Conservation (phyloP, 2,113 vertebrate genomes). For the Alouatta palliata region DNA sequence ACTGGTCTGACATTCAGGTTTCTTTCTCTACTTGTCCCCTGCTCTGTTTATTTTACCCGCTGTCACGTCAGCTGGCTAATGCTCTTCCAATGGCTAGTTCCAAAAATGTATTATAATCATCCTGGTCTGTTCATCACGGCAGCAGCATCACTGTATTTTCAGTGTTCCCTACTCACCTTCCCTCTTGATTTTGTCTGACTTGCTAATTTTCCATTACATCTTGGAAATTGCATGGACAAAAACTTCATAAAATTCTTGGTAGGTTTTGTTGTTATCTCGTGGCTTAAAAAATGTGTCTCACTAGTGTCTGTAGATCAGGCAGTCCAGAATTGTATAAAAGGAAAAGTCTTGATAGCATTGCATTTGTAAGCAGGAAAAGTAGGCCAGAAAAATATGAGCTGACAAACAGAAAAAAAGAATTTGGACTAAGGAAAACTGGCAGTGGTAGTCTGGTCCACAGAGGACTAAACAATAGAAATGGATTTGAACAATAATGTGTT, state of each 20-base stretch:
- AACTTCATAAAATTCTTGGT: neutral
- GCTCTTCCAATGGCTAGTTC: neutral
- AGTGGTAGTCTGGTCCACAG: neutral
- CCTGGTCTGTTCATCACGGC: neutral
- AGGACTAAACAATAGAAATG: neutral
- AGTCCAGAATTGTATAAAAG: neutral
- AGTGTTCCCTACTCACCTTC: neutral
- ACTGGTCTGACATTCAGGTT: neutral
- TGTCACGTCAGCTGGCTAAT: fast-evolving
- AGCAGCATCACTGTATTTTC: neutral
- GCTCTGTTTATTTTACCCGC: neutral
- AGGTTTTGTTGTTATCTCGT: neutral
- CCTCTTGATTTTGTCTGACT: neutral
- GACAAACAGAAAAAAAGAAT: conserved; percentile 19
- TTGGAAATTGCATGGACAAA: neutral
- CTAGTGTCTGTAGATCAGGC: neutral
- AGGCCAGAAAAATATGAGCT: conserved; percentile 29
- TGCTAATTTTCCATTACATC: neutral
- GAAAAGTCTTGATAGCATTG: conserved; percentile 12
- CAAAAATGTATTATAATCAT: fast-evolving
- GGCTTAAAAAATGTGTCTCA: neutral
- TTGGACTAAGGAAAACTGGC: neutral
- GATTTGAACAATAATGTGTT: neutral
- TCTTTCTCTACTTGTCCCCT: neutral
- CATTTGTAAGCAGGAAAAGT: conserved; percentile 19